Base-by-base conservation (phyloP, 2,113 vertebrate species). In the Nestor notabilis region DNA sequence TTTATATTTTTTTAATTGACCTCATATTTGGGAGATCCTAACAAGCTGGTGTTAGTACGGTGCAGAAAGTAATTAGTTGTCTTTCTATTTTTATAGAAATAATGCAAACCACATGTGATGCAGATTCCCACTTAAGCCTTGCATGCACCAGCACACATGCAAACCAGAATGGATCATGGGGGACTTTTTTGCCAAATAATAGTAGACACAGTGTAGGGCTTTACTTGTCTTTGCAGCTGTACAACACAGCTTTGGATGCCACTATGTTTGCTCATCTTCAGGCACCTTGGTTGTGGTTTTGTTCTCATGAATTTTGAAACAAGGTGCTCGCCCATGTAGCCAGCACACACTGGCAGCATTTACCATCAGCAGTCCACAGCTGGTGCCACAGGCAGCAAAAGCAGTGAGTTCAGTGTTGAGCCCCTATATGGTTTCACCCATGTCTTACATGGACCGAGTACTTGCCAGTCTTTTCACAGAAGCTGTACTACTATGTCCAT, bases 11-110 rank as follows among this genome's bases (percentile, higher is more conserved):
- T 68, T 58, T 17, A 84, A 47, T 74, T 80, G 43, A 80, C 66
- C 46, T 93, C 28, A 8, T 63, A 49, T 71, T 93, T 92, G 46
- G 60, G 83, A 83, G 64, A 74, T 43, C 39, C 17, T 61, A 74
- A 74, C 41, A 74, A 89, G 25, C 64, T 87, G 58, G 8, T 94
- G 53, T 83, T 80, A 64, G 56, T 64, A 92, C 71, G 89, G 56
- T 83, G 76, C 64, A 19, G 2, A 89, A 88, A 80, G 29, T 72
- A 90, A 92, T 94, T 76, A 69, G 56, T 71, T 35, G 14, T 79
- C 71, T 71, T 82, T 89, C 66, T 88, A 8, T 88, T 97, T 90
- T 80, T 89, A 83, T 63, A 86, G 79, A 72, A 88, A 56, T 80
- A 88, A 90, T 43, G 52, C 17, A 85, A 83, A 64, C 66, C 79